Conservation (phyloP, 1,140 invertebrate genomes). For the Nasonia giraulti region DNA sequence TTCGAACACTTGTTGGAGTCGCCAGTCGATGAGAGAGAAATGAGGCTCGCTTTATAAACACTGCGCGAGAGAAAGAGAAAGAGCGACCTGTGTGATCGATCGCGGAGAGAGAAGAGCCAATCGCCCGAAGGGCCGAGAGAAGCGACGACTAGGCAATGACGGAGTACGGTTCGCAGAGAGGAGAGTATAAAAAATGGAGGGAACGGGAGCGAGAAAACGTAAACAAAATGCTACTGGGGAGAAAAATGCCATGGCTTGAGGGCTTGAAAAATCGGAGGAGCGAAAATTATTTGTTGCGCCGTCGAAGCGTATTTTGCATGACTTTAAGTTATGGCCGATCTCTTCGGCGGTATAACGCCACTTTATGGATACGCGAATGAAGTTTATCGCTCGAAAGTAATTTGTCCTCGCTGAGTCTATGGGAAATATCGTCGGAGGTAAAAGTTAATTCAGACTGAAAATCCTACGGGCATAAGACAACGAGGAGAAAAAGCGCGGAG, state of each 20-base stretch:
- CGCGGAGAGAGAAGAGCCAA: not conserved
- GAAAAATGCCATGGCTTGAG: not conserved
- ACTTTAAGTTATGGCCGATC: not conserved
- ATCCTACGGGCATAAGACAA: too few relatives aligned
- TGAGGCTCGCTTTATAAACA: slow-evolving; percentile 45
- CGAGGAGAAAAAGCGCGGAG: not conserved
- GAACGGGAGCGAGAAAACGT: not conserved
- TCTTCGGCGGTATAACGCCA: too few relatives aligned
- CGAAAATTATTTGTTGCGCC: not conserved
- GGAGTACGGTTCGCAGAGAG: not conserved
- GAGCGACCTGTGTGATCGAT: not conserved
- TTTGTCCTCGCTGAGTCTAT: not conserved
- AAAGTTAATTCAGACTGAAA: not conserved
- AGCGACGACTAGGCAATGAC: slow-evolving; percentile 32
- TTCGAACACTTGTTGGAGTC: slow-evolving; percentile 49
- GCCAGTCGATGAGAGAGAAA: slow-evolving; percentile 48
- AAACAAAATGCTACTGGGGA: slow-evolving; percentile 19
- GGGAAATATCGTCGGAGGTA: not conserved
- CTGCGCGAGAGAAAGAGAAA: not conserved
- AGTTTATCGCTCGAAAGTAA: not conserved
- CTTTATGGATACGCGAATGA: not conserved
- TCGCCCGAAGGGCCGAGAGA: slow-evolving; percentile 4
- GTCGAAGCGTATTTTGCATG: not conserved
- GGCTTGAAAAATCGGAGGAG: not conserved
- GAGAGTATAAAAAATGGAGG: slow-evolving; percentile 43